Evolutionary conservation across 2,113 vertebrate genomes (phyloP).

Genomic region (Nesogale talazaci): DNA sequence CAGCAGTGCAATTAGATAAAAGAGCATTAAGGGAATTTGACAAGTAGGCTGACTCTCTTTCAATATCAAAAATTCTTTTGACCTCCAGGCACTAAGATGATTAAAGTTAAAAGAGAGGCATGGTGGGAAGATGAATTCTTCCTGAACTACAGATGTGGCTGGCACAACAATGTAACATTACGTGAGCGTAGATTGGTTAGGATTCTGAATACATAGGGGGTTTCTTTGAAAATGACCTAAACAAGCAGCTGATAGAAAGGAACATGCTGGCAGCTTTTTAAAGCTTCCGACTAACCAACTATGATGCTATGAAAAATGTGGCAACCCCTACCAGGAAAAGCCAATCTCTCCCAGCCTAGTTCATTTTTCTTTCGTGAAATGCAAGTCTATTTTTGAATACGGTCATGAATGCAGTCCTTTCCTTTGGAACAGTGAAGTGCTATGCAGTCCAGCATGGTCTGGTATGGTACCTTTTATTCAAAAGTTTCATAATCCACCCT

Average conservation of each 20-base stretch:
- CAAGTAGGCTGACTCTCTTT: conserved; percentile 60
- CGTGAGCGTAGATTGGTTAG: conserved; percentile 61
- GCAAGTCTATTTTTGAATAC: conserved; percentile 66
- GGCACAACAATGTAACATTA: conserved; percentile 59
- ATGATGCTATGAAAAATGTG: conserved; percentile 67
- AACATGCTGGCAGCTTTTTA: conserved; percentile 62
- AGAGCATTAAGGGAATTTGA: conserved; percentile 60
- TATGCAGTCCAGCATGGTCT: conserved; percentile 66
- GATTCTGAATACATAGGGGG: conserved; percentile 1
- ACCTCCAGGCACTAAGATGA: conserved; percentile 67
- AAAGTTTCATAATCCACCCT: conserved; percentile 76
- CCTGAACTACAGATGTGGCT: conserved; percentile 55
- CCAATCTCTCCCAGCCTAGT: conserved; percentile 31
- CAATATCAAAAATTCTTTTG: conserved; percentile 73
- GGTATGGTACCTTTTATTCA: conserved; percentile 70
- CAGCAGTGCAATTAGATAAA: conserved; percentile 62
- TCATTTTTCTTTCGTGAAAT: conserved; percentile 74
- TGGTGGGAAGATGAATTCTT: conserved; percentile 63
- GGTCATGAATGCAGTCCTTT: conserved; percentile 54
- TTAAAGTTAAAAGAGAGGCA: conserved; percentile 76
- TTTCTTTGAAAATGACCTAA: conserved; percentile 75
- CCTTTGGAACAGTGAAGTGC: conserved; percentile 63
- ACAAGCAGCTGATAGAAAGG: conserved; percentile 19
- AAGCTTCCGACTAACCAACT: conserved; percentile 52
- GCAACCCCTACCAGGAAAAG: conserved; percentile 72